phyloP scores from a whole-genome alignment of 2,797 vertebrate genomes.

The Nasua narica region DNA sequence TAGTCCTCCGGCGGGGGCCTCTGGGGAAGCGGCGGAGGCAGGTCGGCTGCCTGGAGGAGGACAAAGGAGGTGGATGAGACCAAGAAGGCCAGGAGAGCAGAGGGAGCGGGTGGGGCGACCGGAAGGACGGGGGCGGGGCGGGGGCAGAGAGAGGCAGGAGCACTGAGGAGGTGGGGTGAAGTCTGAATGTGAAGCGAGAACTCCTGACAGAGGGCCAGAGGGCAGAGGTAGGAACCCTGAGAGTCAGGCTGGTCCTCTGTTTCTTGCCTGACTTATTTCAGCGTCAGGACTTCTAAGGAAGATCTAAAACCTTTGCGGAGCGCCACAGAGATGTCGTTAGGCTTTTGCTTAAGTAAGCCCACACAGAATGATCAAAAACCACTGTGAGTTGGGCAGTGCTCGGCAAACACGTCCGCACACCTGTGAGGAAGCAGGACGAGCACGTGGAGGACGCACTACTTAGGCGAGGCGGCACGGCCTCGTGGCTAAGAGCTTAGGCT shows the following conservation, averaged over 20 bases:
- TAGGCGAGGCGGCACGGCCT: background rate
- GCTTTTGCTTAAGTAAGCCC: background rate
- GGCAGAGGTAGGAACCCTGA: background rate
- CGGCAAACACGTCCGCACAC: no score
- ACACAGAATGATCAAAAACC: background rate
- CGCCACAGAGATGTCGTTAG: background rate
- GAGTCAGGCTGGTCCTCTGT: background rate
- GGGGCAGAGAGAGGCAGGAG: background rate
- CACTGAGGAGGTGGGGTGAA: background rate
- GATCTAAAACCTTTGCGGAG: background rate
- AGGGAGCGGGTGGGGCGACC: background rate
- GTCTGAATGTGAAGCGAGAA: background rate
- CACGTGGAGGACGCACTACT: accelerated
- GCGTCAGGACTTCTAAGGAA: background rate
- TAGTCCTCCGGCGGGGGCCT: conserved; percentile 96
- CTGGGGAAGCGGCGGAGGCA: conserved; percentile 92
- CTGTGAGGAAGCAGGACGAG: background rate
- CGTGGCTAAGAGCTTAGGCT: background rate
- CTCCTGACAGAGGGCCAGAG: background rate
- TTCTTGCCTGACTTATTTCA: background rate
- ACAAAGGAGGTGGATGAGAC: background rate
- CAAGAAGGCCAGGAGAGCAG: background rate
- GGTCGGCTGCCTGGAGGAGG: conserved; percentile 85
- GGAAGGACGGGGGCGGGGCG: background rate
- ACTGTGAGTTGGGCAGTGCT: background rate